Conservation (phyloP, 2,888 invertebrate genomes). For the Tenthredo amoena region DNA sequence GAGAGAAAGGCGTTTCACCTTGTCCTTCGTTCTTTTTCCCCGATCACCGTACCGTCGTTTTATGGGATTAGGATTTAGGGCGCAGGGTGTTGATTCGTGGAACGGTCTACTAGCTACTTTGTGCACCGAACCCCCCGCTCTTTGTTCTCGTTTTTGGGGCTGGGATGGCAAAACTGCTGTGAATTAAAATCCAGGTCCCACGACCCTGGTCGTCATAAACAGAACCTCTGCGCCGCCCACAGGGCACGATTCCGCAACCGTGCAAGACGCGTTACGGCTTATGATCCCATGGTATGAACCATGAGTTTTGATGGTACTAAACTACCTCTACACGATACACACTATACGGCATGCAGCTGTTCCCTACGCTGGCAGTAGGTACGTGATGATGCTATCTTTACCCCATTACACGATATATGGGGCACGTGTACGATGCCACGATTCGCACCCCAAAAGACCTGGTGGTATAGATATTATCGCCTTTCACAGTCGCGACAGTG, state of each 20-base stretch:
- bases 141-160: neutral
- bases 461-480: constrained; percentile 13
- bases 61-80: neutral
- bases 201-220: neutral
- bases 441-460: neutral
- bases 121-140: neutral
- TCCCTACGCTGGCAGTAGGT: neutral
- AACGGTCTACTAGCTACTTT: constrained; percentile 1
- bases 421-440: constrained; percentile 28
- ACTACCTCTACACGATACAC: neutral
- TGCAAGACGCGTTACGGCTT: constrained; percentile 5
- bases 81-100: constrained; percentile 13
- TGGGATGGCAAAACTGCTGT: neutral
- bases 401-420: neutral
- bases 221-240: constrained; percentile 26
- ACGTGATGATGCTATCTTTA: constrained; percentile 17
- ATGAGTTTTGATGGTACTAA: neutral
- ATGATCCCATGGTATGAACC: constrained; percentile 5
- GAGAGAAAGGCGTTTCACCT: neutral
- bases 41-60: neutral
- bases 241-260: neutral
- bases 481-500: neutral
- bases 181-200: neutral
- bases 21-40: neutral
- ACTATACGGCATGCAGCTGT: constrained; percentile 10